Conservation (phyloP, 2,113 vertebrate species). For the Ophiodon elongatus region DNA sequence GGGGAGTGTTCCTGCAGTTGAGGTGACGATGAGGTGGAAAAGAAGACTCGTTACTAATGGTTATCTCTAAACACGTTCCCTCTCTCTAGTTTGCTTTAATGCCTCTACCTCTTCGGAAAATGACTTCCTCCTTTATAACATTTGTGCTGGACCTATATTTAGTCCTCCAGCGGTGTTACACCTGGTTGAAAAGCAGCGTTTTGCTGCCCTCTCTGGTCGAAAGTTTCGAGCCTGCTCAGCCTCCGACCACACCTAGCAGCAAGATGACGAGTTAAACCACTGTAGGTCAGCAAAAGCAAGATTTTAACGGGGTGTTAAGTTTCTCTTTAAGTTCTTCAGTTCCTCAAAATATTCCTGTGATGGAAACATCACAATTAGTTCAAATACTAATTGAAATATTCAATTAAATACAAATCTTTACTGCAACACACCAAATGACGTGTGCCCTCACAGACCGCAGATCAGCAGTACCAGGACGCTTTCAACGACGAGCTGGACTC, state of each 20-base stretch:
- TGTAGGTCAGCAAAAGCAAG: constrained; percentile 1
- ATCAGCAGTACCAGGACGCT: constrained; percentile 95
- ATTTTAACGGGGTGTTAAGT: not conserved
- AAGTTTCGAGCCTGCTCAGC: not conserved
- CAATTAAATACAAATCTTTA: not conserved
- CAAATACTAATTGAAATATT: not conserved
- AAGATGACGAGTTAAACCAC: not conserved
- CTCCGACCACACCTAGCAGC: not conserved
- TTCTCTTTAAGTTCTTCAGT: not conserved
- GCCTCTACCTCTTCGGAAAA: too few relatives aligned
- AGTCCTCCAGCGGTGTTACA: too few relatives aligned
- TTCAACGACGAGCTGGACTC: constrained; percentile 94
- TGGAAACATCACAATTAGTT: not conserved
- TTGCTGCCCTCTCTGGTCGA: not conserved
- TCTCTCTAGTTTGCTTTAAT: too few relatives aligned
- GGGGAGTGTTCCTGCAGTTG: too few relatives aligned
- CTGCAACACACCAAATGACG: not conserved
- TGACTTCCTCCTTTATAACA: too few relatives aligned
- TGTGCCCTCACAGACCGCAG: constrained; percentile 84
- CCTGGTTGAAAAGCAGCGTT: too few relatives aligned
- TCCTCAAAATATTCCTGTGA: not conserved
- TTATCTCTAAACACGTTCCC: too few relatives aligned
- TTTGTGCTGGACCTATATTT: too few relatives aligned
- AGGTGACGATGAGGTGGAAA: too few relatives aligned
- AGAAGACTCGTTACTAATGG: too few relatives aligned